A percentile compares a stretch with the other conserved stretches of the same genome.
These are phyloP conservation scores for Rhamphomyia laevipes DNA, from an alignment of 2,888 invertebrate genomes.

Conservation along the genomic window DNA sequence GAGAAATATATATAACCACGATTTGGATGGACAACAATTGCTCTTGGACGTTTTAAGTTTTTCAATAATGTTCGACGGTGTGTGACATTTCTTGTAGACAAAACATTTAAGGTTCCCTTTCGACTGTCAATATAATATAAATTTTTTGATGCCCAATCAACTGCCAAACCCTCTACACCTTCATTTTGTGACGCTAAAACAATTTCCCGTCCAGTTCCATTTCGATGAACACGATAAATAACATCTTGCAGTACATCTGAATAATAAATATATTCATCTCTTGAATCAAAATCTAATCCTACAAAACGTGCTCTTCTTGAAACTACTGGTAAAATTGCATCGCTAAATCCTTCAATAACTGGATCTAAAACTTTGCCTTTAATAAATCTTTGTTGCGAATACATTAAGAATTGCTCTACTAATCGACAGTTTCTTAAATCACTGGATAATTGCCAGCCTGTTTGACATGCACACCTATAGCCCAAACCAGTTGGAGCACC, in stretches of 20 bases:
- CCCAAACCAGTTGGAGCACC: constrained; percentile 57
- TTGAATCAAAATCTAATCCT: constrained; percentile 86
- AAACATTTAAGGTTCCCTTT: constrained; percentile 85
- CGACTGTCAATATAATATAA: constrained; percentile 91
- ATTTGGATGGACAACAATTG: constrained; percentile 94
- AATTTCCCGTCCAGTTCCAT: constrained; percentile 71
- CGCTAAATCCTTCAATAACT: constrained; percentile 80
- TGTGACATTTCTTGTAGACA: constrained; percentile 77
- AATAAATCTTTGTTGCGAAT: constrained; percentile 90
- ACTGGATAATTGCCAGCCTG: constrained; percentile 65
- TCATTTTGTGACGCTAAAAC: constrained; percentile 93
- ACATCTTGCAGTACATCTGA: constrained; percentile 95
- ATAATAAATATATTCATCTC: constrained; percentile 87
- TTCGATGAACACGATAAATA: constrained; percentile 71
- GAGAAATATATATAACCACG: constrained; percentile 90
- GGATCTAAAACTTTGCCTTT: constrained; percentile 85
- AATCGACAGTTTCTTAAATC: constrained; percentile 70
- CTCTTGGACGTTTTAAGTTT: constrained; percentile 83
- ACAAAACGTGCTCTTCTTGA: constrained; percentile 86
- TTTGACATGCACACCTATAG: constrained; percentile 83
- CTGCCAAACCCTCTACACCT: constrained; percentile 89
- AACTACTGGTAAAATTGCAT: constrained; percentile 90
- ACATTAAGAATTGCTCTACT: constrained; percentile 83
- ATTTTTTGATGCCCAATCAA: constrained; percentile 93
- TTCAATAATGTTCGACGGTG: constrained; percentile 72